A percentile compares a stretch with the other conserved stretches of the same genome.
phyloP scores from a whole-genome alignment of 2,113 vertebrate genomes.

The Ifrita kowaldi region DNA sequence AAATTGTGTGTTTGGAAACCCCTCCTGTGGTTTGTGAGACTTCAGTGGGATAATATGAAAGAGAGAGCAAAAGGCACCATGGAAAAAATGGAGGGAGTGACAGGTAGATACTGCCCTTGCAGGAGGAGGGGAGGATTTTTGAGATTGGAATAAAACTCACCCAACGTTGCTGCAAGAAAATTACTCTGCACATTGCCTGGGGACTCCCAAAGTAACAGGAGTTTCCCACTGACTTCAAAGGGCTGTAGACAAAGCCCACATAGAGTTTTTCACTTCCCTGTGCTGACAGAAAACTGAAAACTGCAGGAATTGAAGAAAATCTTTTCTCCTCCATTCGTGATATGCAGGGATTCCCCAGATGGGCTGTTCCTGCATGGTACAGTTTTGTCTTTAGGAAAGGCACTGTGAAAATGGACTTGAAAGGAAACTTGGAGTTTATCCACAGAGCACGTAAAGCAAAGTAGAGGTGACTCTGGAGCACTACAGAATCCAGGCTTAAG shows the following conservation, averaged over 20 bases:
- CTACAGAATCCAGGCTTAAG: not conserved
- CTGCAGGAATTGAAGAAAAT: not conserved
- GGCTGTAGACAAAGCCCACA: not conserved
- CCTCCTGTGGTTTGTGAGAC: not conserved
- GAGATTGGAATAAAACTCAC: not conserved
- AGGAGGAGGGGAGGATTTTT: not conserved
- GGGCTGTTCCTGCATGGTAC: not conserved
- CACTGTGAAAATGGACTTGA: not conserved
- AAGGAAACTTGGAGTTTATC: not conserved
- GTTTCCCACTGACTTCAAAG: constrained; percentile 27
- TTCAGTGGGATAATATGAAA: not conserved
- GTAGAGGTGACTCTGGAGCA: not conserved
- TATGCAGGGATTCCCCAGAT: not conserved
- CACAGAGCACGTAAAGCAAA: not conserved
- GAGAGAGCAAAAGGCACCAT: not conserved
- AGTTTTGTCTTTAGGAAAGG: not conserved
- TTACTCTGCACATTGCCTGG: not conserved
- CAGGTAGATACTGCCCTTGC: not conserved
- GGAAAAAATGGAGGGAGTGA: not conserved
- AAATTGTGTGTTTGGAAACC: not conserved
- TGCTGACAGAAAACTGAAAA: not conserved
- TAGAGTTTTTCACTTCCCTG: not conserved
- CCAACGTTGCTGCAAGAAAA: not conserved
- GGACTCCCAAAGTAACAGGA: not conserved
- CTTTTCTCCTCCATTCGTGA: not conserved